Percentiles rank a stretch among this genome's conserved stretches.
Evolutionary conservation across 2,888 invertebrate genomes (phyloP).

Genomic region (Cephus runcator): DNA sequence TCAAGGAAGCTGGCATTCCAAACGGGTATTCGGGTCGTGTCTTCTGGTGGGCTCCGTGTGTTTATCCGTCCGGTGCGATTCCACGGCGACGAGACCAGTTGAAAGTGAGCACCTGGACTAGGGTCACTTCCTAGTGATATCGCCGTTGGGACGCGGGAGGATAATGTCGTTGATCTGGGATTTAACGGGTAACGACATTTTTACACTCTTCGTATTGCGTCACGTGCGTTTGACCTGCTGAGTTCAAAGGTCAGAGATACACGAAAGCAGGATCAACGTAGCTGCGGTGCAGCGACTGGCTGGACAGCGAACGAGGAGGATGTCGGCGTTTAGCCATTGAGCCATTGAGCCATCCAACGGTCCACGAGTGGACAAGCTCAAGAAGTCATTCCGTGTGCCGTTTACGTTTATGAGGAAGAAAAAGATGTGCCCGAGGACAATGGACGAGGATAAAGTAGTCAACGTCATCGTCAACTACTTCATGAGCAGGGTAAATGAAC

Average conservation of each 20-base stretch:
- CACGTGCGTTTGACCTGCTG: not conserved
- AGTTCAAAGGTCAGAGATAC: not conserved
- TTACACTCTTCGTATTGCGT: not conserved
- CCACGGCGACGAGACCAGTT: not conserved
- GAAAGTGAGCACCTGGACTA: not conserved
- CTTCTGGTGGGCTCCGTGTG: not conserved
- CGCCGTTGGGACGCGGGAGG: not conserved
- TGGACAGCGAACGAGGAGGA: not conserved
- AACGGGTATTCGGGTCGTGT: not conserved
- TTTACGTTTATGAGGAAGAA: conserved; percentile 11
- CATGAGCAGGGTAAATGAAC: conserved; percentile 51
- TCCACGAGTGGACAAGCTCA: not conserved
- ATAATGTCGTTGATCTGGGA: not conserved
- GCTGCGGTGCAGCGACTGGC: not conserved
- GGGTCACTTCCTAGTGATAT: not conserved
- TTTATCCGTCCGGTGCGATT: not conserved
- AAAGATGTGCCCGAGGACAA: conserved; percentile 50
- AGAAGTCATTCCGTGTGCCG: not conserved
- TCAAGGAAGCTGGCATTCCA: not conserved
- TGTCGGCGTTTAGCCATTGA: not conserved
- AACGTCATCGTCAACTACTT: conserved; percentile 59
- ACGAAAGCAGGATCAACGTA: not conserved
- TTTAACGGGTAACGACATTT: not conserved
- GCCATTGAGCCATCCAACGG: not conserved
- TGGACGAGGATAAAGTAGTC: conserved; percentile 56